These are phyloP conservation scores for Scomber scombrus DNA, from an alignment of 2,113 vertebrate species.

Conservation along the genomic window DNA sequence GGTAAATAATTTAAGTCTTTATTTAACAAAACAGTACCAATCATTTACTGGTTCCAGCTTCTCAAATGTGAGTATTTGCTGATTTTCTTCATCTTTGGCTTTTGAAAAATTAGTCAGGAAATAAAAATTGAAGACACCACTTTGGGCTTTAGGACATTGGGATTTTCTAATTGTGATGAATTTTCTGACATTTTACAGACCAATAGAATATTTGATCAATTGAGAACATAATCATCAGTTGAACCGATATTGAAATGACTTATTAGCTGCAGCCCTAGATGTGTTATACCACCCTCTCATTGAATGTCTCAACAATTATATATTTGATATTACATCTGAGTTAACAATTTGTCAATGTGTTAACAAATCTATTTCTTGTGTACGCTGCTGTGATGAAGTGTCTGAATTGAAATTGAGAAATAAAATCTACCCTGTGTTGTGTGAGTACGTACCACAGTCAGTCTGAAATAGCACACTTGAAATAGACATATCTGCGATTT, in stretches of 20 bases:
- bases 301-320: not conserved
- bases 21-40: too few relatives aligned
- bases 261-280: not conserved
- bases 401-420: conserved; percentile 21
- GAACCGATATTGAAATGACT: not conserved
- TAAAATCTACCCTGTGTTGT: not conserved
- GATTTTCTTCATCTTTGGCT: not conserved
- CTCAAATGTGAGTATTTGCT: not conserved
- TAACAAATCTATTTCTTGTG: not conserved
- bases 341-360: not conserved
- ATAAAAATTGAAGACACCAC: not conserved
- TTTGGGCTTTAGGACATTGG: not conserved
- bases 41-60: too few relatives aligned
- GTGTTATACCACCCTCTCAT: not conserved
- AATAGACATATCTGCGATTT: conserved; percentile 56
- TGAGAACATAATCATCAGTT: not conserved
- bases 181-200: not conserved
- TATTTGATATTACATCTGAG: too few relatives aligned
- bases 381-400: conserved; percentile 6
- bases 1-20: too few relatives aligned
- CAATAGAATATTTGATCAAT: not conserved
- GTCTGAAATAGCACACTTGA: conserved; percentile 29
- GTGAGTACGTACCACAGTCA: conserved; percentile 30
- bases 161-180: not conserved
- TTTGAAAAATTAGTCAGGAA: not conserved